phyloP scores from a whole-genome alignment of 1,140 invertebrate species.

The Cydia fagiglandana region DNA sequence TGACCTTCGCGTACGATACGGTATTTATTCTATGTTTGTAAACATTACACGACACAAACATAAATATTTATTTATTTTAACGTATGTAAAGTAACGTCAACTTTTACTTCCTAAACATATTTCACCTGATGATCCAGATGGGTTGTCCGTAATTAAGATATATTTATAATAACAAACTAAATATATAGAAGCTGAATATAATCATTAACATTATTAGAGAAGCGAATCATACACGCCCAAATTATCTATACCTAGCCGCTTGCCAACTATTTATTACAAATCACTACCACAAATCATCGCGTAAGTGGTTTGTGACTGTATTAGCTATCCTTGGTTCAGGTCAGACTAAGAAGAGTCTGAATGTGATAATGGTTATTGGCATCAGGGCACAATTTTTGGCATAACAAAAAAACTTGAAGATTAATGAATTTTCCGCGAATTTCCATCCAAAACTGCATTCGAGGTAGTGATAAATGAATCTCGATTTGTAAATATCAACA shows the following conservation, averaged over 20 bases:
- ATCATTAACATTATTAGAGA: background rate
- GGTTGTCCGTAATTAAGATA: background rate
- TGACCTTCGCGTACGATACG: background rate
- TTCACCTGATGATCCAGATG: background rate
- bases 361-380: background rate
- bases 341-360: background rate
- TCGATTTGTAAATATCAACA: background rate
- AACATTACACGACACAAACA: background rate
- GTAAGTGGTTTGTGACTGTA: slow-evolving; percentile 21
- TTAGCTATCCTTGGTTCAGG: slow-evolving; percentile 1
- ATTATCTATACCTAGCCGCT: slow-evolving; percentile 16
- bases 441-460: background rate
- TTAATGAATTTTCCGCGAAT: background rate
- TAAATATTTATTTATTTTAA: background rate
- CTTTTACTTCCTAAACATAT: background rate
- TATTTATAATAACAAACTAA: background rate
- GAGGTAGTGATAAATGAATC: background rate
- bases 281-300: slow-evolving; percentile 20
- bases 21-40: background rate
- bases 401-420: background rate
- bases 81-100: background rate
- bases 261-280: slow-evolving; percentile 24
- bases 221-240: background rate
- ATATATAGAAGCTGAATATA: background rate
- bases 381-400: background rate